Base-by-base conservation (phyloP, 2,888 invertebrate genomes). In the Arctia plantaginis region DNA sequence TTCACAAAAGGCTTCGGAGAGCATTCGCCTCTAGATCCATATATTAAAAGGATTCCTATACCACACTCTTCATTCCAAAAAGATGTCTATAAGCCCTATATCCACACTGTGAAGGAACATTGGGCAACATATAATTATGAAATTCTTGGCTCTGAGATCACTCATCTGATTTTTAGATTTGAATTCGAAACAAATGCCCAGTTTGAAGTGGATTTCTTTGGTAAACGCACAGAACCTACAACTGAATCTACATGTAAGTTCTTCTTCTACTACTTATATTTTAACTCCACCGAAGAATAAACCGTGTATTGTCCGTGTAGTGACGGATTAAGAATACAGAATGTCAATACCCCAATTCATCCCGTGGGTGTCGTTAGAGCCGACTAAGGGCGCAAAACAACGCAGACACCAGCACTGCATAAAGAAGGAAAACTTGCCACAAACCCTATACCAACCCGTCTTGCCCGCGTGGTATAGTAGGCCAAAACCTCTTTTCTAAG, bases 111-210 rank as follows among this genome's bases (percentile, higher is more conserved):
- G 27, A 27, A 62, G 39, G 62, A 41, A 20, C 13, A 59, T 59
- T 59, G 59, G 59, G 59, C 27, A 59, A 59, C 59, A 59, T 59
- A 59, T 6, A 62, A 59, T 27, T 70, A 70, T 62, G 70, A 70
- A 30, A 62, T 70, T 4, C n/a, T 70, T 20, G 41, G 27, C 12
- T 39, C 62, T 27, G 62, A 62, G n/a, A 41, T 35, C 23, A 62
- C 62, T 27, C 59, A 70, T 44, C 39, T 70, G 70, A 70, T 30
- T 10, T 70, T 70, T 30, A 62, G 70, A 27, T 70, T 70, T 27
- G 62, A 70, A n/a, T 71, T 62, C 15, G 65, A 64, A n/a, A 33
- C 7, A 30, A n/a, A 69, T 33, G 69, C 69, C 3, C 35, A 23
- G 7, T 35, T 69, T 51, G 55, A 69, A 69, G 35, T 69, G 8